These are phyloP conservation scores for Archilochus colubris DNA, from an alignment of 2,113 vertebrate species.

Conservation along the genomic window DNA sequence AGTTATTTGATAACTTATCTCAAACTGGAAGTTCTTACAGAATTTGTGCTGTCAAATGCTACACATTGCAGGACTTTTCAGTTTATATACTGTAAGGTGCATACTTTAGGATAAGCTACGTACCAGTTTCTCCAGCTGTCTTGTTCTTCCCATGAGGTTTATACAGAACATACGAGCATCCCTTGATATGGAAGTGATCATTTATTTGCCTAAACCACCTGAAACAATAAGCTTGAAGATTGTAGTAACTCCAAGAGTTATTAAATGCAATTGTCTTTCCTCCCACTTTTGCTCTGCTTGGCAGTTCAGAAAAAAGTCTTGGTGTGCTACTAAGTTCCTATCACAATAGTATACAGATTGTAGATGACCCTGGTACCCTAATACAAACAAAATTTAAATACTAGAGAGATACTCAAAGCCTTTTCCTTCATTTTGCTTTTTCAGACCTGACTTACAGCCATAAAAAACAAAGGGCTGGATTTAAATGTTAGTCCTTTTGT, in stretches of 20 bases:
- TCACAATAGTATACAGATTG: not conserved
- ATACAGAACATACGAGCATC: slow-evolving; percentile 95
- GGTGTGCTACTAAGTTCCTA: not conserved
- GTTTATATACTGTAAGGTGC: not conserved
- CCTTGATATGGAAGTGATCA: slow-evolving; percentile 93
- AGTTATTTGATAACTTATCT: not conserved
- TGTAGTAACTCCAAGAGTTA: slow-evolving; percentile 18
- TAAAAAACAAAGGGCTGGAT: not conserved
- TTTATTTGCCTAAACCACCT: slow-evolving; percentile 99
- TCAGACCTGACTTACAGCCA: not conserved
- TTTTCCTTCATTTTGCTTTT: not conserved
- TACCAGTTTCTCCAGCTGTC: slow-evolving; percentile 97
- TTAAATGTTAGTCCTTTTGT: not conserved
- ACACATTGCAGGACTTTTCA: not conserved
- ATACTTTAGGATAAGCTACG: slow-evolving; percentile 47
- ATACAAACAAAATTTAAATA: not conserved
- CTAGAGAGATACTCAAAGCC: not conserved
- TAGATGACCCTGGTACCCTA: not conserved
- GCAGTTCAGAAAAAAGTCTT: not conserved
- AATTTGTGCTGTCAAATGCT: not conserved
- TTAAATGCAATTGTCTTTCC: not conserved
- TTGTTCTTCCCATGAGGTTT: slow-evolving; percentile 98
- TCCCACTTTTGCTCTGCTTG: not conserved
- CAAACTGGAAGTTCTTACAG: not conserved
- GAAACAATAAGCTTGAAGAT: slow-evolving; percentile 64